Base-by-base conservation (phyloP, 2,113 vertebrate genomes). In the Amphiprion ocellaris region DNA sequence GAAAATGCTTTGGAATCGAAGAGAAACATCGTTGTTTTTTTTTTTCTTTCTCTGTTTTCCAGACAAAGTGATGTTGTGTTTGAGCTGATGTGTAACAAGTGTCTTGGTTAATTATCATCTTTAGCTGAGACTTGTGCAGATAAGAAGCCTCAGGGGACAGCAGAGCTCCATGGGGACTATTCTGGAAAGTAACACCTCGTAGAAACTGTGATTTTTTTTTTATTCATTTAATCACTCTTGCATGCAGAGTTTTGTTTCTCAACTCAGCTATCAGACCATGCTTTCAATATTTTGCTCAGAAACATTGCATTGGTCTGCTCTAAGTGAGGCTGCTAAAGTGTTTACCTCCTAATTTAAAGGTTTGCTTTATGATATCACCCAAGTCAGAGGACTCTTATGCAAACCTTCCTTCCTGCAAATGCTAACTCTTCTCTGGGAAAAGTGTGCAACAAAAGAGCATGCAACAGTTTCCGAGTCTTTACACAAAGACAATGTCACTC, bases 1-100 rank as follows among this genome's bases (percentile, higher is more conserved):
- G 8, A 3, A 23, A 65, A 58, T 54, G 30, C 23, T 46, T 16
- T 46, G 65, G 16, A 15, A 17, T 24, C 17, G 39, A 24, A 19
- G 39, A 77, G 10, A n/a, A 30, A 58, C 11, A 0, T 3, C 4
- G 37, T 28, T 69, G 1, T 52, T 75, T 50, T 46, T 9, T 46
- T 9, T 15, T 47, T 14, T 3, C 17, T 47, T 47, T 17, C 15
- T 49, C 1, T 49, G 47, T 49, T 50, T 50, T 50, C 4, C 17
- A n/a, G 39, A 41, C 41, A 44, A 85, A 86, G 75, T 85, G 65
- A 59, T 3, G 55, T 19, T 49, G 46, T 15, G 68, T 75, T 26
- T 74, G 47, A 50, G 53, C 71, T 64, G 30, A 4, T 58, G 82
- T 59, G 82, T 87, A 89, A 91, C 86, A 91, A 90, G 86, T 89